Percentiles rank a stretch among this genome's conserved stretches.
Evolutionary conservation across 2,113 vertebrate species (phyloP).

Genomic region (Callopanchax toddi): DNA sequence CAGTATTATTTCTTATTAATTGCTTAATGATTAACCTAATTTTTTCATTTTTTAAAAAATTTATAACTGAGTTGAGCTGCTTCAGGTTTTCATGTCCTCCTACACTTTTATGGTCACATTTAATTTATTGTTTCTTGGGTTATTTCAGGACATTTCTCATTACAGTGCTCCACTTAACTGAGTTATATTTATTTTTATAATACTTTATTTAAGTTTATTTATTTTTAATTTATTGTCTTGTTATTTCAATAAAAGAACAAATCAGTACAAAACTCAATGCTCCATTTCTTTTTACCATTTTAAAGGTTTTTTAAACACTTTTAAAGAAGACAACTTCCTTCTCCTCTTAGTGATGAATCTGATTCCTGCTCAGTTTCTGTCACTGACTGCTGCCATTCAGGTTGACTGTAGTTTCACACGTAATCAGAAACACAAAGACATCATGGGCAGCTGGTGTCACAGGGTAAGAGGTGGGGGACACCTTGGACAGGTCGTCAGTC

Average conservation of each 20-base stretch:
- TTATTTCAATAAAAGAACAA: conserved; percentile 51
- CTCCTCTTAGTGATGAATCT: too few species aligned
- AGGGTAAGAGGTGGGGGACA: too few species aligned
- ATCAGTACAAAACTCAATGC: neutral
- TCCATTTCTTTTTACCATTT: neutral
- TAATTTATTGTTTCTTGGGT: conserved; percentile 37
- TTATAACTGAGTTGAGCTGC: conserved; percentile 9
- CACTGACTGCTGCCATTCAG: too few species aligned
- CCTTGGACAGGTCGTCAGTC: too few species aligned
- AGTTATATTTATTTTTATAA: conserved; percentile 40
- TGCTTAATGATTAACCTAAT: neutral
- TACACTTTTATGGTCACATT: conserved; percentile 29
- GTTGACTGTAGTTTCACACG: too few species aligned
- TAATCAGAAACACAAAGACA: too few species aligned
- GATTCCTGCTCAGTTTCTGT: too few species aligned
- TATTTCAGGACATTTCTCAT: conserved; percentile 8
- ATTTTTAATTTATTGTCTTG: conserved; percentile 49
- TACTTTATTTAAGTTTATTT: conserved; percentile 57
- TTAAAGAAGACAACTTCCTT: too few species aligned
- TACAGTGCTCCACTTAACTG: neutral
- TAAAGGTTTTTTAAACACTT: too few species aligned
- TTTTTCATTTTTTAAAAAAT: conserved; percentile 3
- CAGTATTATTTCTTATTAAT: neutral
- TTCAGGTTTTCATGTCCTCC: neutral
- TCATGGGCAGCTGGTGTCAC: too few species aligned